Conservation (phyloP, 2,113 vertebrate genomes). For the Nyctibius bracteatus region DNA sequence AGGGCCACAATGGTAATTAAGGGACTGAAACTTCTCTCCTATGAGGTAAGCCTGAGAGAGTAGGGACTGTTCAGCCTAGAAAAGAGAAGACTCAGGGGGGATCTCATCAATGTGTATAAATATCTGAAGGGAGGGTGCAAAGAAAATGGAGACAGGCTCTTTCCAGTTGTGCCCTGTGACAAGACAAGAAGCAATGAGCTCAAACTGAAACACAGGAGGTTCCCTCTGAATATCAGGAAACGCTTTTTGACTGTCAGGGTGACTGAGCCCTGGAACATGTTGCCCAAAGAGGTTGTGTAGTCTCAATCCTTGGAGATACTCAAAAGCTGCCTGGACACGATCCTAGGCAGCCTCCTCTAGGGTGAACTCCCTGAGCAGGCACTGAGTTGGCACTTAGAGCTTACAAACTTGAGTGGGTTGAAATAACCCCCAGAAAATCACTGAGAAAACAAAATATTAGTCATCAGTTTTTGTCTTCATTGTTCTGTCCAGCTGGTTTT, state of each 20-base stretch:
- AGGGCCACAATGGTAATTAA: background rate
- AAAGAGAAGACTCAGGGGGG: rapidly evolving
- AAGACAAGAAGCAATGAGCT: background rate
- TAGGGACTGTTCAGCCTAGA: background rate
- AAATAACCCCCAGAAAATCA: background rate
- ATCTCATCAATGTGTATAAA: background rate
- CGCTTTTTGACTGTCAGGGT: background rate
- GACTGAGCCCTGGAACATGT: background rate
- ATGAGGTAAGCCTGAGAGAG: background rate
- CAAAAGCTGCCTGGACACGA: no score
- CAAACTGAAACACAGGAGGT: background rate
- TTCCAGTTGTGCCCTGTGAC: background rate
- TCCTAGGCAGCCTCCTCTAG: no score
- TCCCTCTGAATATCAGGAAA: background rate
- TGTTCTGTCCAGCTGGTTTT: background rate
- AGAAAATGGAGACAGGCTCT: background rate
- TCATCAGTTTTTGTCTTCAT: background rate
- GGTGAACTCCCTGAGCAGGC: no score
- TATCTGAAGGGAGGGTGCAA: background rate
- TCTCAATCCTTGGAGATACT: no score
- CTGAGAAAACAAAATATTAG: background rate
- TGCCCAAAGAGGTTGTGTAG: background rate
- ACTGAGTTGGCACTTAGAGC: background rate
- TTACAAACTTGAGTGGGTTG: background rate
- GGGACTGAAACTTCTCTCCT: background rate